phyloP scores from a whole-genome alignment of 2,888 invertebrate genomes.

The Polydrusus tereticollis region DNA sequence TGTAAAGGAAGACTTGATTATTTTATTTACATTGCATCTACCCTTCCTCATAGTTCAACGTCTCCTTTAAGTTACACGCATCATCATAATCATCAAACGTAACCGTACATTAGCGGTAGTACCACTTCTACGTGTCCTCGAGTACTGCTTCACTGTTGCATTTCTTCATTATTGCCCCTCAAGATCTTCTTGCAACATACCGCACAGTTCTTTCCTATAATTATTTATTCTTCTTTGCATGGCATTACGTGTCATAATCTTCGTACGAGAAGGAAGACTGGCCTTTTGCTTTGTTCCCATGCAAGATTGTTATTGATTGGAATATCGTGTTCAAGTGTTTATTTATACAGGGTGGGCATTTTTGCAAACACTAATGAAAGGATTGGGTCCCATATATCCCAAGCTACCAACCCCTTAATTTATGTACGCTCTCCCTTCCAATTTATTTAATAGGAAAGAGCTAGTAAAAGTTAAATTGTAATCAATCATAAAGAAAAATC shows the following conservation, averaged over 20 bases:
- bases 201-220: not conserved
- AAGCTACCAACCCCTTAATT: too few relatives aligned
- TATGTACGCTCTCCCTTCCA: too few relatives aligned
- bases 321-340: not conserved
- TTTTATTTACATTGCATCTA: too few relatives aligned
- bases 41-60: not conserved
- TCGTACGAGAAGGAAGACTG: not conserved
- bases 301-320: conserved; percentile 2
- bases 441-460: too few relatives aligned
- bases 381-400: too few relatives aligned
- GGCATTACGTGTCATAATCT: not conserved
- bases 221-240: conserved; percentile 11
- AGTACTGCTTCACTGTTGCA: conserved; percentile 5
- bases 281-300: conserved; percentile 1
- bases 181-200: not conserved
- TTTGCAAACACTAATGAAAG: too few relatives aligned
- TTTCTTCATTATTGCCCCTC: not conserved
- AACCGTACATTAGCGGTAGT: conserved; percentile 1
- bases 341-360: too few relatives aligned
- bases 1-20: too few relatives aligned
- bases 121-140: not conserved
- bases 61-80: not conserved
- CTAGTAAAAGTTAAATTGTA: too few relatives aligned
- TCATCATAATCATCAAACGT: not conserved
- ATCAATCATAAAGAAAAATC: too few relatives aligned